These are phyloP conservation scores for Lymantria dispar DNA, from an alignment of 2,888 invertebrate species.

Conservation along the genomic window DNA sequence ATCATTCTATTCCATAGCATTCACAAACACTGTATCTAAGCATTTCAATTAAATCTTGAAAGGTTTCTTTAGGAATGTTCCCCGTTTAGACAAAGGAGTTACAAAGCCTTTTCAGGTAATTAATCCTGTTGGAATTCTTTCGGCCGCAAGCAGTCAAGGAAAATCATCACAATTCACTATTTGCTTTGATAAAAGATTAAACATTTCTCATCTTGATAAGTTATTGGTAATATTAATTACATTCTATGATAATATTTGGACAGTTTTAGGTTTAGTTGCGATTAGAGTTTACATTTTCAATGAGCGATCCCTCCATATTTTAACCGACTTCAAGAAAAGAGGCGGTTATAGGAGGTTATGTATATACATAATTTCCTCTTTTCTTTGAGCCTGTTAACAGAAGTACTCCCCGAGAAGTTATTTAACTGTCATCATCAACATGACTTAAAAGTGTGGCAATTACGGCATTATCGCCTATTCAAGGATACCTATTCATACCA, in stretches of 20 bases:
- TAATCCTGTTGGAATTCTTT: conserved; percentile 70
- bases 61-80: conserved; percentile 56
- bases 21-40: conserved; percentile 53
- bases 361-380: too few relatives aligned
- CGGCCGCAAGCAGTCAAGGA: conserved; percentile 48
- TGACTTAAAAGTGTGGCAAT: too few relatives aligned
- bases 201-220: conserved; percentile 33
- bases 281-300: too few relatives aligned
- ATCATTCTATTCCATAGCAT: conserved; percentile 31
- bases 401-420: too few relatives aligned
- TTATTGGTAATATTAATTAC: conserved; percentile 20
- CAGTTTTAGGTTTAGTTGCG: too few relatives aligned
- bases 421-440: too few relatives aligned
- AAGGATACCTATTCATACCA: too few relatives aligned
- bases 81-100: conserved; percentile 59
- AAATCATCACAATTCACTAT: conserved; percentile 53
- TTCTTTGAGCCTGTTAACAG: too few relatives aligned
- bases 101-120: conserved; percentile 66
- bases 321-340: too few relatives aligned
- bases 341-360: too few relatives aligned
- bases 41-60: conserved; percentile 66
- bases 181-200: conserved; percentile 46
- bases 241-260: not conserved
- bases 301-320: too few relatives aligned
- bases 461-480: too few relatives aligned